Percentiles rank a stretch among this genome's conserved stretches.
Evolutionary conservation across 2,113 vertebrate genomes (phyloP).

Genomic region (Piliocolobus tephrosceles): DNA sequence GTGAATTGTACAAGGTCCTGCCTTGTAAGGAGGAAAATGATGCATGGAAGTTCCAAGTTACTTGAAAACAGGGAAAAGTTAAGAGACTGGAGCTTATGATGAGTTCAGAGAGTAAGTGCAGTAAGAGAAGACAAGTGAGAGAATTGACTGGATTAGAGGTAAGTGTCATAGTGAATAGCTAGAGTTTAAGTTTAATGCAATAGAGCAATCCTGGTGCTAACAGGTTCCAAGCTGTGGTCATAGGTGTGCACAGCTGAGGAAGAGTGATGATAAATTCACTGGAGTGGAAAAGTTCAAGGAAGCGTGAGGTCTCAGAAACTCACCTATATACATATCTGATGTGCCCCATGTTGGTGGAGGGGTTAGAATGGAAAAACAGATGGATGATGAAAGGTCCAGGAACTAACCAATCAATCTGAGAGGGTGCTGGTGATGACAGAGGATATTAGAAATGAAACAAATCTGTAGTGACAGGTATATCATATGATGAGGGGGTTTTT

Average conservation of each 20-base stretch:
- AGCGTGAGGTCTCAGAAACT: not conserved
- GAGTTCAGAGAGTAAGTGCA: not conserved
- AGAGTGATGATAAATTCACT: not conserved
- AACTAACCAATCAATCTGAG: not conserved
- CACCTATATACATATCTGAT: not conserved
- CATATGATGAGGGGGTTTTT: not conserved
- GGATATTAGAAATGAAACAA: not conserved
- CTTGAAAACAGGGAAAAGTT: not conserved
- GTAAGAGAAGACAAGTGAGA: not conserved
- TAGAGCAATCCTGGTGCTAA: not conserved
- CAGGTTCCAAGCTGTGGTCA: not conserved
- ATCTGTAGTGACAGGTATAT: not conserved
- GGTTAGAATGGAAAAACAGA: not conserved
- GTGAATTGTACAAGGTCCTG: not conserved
- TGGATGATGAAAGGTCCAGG: not conserved
- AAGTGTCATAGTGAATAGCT: not conserved
- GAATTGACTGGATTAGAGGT: not conserved
- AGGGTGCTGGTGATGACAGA: not conserved
- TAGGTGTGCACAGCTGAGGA: not conserved
- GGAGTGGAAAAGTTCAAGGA: not conserved
- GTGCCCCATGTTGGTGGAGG: not conserved
- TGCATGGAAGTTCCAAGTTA: not conserved
- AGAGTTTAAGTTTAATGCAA: not conserved
- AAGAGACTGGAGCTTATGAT: not conserved
- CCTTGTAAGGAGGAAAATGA: not conserved